Evolutionary conservation across 2,888 invertebrate species (phyloP).

Genomic region (Cheiracanthium punctorium): DNA sequence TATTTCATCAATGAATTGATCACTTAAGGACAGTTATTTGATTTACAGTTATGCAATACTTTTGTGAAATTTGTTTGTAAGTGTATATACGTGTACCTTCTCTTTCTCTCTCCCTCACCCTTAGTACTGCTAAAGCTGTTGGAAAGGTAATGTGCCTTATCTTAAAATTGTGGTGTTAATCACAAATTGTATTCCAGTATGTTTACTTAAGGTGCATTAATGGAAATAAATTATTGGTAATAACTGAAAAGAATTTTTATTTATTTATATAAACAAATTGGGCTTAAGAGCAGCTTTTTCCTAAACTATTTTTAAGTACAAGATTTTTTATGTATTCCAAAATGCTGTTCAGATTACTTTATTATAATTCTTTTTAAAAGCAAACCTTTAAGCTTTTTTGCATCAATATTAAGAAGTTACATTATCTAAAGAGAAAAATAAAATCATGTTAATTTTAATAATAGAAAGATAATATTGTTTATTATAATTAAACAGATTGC

Average conservation of each 20-base stretch:
- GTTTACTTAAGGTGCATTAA: slow-evolving; percentile 66
- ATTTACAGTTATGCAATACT: neutral
- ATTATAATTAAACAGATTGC: too few species aligned
- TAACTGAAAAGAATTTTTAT: slow-evolving; percentile 1
- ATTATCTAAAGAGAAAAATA: too few species aligned
- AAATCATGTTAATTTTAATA: too few species aligned
- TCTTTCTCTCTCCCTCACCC: slow-evolving; percentile 27
- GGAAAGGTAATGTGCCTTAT: slow-evolving; percentile 67
- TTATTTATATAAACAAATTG: too few species aligned
- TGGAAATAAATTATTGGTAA: slow-evolving; percentile 64
- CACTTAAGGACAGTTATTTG: neutral
- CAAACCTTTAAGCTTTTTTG: too few species aligned
- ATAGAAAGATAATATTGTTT: too few species aligned
- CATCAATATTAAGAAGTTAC: too few species aligned
- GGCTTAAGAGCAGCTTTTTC: too few species aligned
- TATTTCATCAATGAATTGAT: too few species aligned
- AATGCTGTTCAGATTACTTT: too few species aligned
- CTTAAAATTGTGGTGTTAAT: slow-evolving; percentile 48
- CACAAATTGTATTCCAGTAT: slow-evolving; percentile 41
- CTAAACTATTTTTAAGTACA: too few species aligned
- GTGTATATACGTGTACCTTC: neutral
- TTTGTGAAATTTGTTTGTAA: neutral
- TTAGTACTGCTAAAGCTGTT: slow-evolving; percentile 49
- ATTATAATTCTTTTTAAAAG: too few species aligned
- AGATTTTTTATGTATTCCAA: neutral